Evolutionary conservation across 2,888 invertebrate species (phyloP).

Genomic region (Pilophorus perplexus): DNA sequence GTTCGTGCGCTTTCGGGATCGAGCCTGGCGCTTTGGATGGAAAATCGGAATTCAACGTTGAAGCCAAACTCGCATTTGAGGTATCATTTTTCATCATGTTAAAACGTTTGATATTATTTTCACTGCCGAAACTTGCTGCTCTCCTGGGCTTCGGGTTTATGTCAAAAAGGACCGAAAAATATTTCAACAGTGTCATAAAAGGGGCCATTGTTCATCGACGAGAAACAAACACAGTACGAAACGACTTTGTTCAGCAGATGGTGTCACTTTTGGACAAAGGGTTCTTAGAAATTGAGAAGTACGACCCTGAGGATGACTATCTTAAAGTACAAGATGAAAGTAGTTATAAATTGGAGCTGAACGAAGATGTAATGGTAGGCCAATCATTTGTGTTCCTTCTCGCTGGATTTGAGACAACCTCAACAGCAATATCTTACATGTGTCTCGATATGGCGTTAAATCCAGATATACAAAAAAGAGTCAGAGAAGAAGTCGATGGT

Average conservation of each 20-base stretch:
- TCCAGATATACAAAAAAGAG: slow-evolving; percentile 31
- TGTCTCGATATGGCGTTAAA: slow-evolving; percentile 15
- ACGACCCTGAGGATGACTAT: slow-evolving; percentile 29
- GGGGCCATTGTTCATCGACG: neutral
- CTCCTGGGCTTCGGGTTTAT: neutral
- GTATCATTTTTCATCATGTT: neutral
- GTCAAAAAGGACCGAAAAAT: neutral
- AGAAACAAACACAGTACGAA: neutral
- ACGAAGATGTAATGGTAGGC: slow-evolving; percentile 29
- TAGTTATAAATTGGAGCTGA: slow-evolving; percentile 9
- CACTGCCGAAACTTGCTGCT: slow-evolving; percentile 9
- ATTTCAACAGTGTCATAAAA: slow-evolving; percentile 9
- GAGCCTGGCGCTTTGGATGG: slow-evolving; percentile 15
- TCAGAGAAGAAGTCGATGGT: slow-evolving; percentile 33
- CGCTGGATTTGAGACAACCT: slow-evolving; percentile 29
- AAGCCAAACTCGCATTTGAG: neutral
- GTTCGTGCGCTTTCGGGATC: slow-evolving; percentile 28
- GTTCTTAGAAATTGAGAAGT: slow-evolving; percentile 21
- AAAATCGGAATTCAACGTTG: slow-evolving; percentile 8
- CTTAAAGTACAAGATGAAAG: slow-evolving; percentile 2
- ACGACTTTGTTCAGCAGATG: slow-evolving; percentile 38
- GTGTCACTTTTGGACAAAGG: slow-evolving; percentile 27
- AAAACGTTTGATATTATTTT: neutral
- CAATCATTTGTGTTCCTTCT: slow-evolving; percentile 36
- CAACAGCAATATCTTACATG: neutral